phyloP scores from a whole-genome alignment of 64 coral and sea anemone genomes.

The Hydrozoanthus tunicans region DNA sequence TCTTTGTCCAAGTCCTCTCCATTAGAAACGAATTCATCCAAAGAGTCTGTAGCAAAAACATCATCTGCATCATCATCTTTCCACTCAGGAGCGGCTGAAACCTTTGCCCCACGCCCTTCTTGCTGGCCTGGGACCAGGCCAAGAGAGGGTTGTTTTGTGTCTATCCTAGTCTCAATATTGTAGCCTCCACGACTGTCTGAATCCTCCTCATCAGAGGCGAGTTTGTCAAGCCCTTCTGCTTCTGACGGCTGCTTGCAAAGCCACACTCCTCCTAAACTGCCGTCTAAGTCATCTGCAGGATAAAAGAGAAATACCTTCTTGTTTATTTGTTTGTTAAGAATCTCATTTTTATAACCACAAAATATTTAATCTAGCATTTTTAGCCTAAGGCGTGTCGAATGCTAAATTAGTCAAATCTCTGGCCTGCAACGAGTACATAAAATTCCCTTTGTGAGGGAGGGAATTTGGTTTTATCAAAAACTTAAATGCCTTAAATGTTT shows the following conservation, averaged over 20 bases:
- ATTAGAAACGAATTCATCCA: slow-evolving; percentile 5
- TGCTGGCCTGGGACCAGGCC: not conserved
- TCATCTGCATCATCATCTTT: slow-evolving; percentile 59
- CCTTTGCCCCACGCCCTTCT: not conserved
- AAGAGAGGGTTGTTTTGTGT: slow-evolving; percentile 14
- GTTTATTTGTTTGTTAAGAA: not conserved
- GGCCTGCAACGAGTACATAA: too few relatives aligned
- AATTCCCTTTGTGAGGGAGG: too few relatives aligned
- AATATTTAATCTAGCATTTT: too few relatives aligned
- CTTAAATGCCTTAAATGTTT: too few relatives aligned
- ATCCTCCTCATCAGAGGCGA: slow-evolving; percentile 59
- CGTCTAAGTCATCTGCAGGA: slow-evolving; percentile 19
- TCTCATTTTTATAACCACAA: too few relatives aligned
- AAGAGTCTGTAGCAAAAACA: slow-evolving; percentile 62
- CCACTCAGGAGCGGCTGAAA: not conserved
- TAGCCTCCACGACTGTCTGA: slow-evolving; percentile 15
- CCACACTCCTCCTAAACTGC: slow-evolving; percentile 82
- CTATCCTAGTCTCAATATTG: slow-evolving; percentile 34
- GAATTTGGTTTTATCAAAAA: too few relatives aligned
- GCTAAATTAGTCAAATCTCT: too few relatives aligned
- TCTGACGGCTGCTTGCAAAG: slow-evolving; percentile 86
- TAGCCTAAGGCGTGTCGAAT: too few relatives aligned
- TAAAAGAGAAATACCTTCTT: not conserved
- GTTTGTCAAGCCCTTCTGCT: slow-evolving; percentile 78
- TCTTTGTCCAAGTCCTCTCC: slow-evolving; percentile 34